phyloP scores from a whole-genome alignment of 2,888 invertebrate species.

The Corythucha ciliata region DNA sequence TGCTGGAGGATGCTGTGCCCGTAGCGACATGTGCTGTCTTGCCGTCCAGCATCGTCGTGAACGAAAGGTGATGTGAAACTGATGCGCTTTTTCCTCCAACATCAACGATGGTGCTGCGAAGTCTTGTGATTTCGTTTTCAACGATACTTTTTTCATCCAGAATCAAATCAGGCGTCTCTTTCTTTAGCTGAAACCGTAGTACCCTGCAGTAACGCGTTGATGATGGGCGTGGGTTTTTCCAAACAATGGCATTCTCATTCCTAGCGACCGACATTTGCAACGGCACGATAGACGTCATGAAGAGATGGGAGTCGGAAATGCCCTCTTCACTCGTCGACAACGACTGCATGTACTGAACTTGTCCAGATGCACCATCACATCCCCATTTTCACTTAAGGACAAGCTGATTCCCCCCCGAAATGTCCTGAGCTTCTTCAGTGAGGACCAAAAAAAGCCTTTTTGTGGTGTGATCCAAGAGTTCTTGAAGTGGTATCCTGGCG shows the following conservation, averaged over 20 bases:
- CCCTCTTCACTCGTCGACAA: slow-evolving; percentile 1
- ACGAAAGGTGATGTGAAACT: slow-evolving; percentile 4
- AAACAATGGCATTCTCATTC: slow-evolving; percentile 31
- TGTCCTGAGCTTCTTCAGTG: neutral
- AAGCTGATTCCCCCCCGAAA: neutral
- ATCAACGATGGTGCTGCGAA: neutral
- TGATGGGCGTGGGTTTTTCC: slow-evolving; percentile 37
- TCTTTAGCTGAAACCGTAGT: slow-evolving; percentile 36
- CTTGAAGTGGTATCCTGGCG: neutral
- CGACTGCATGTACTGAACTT: neutral
- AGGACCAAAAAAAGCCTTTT: no score
- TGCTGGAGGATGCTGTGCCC: slow-evolving; percentile 17
- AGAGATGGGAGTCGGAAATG: neutral
- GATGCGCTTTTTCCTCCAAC: neutral
- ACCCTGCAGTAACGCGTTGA: slow-evolving; percentile 37
- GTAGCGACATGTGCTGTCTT: slow-evolving; percentile 22
- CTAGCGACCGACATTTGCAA: slow-evolving; percentile 16
- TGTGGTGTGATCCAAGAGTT: neutral
- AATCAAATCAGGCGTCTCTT: slow-evolving; percentile 33
- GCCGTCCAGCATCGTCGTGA: slow-evolving; percentile 26
- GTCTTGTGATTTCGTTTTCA: slow-evolving; percentile 8
- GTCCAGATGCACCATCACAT: neutral
- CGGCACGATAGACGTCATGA: neutral
- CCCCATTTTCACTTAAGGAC: neutral
- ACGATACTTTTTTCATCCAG: slow-evolving; percentile 15